Percentiles rank a stretch among this genome's conserved stretches.
These are phyloP conservation scores for Telenomus remus DNA, from an alignment of 1,140 invertebrate genomes.

Conservation along the genomic window DNA sequence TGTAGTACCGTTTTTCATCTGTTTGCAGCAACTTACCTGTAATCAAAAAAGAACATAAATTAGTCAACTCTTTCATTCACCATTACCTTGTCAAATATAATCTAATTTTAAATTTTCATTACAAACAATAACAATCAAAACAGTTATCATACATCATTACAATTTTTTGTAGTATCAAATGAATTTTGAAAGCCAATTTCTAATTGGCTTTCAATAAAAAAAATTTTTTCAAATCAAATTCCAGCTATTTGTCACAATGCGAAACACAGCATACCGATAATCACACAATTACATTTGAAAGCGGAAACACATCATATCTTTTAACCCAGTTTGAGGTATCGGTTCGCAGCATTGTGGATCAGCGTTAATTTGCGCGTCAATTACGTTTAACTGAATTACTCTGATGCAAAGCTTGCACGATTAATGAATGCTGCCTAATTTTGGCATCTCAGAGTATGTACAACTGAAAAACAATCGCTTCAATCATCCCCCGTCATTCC, in stretches of 20 bases:
- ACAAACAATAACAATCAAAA: no score
- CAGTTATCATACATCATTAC: no score
- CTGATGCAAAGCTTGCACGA: conserved; percentile 3
- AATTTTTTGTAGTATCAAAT: no score
- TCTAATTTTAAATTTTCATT: no score
- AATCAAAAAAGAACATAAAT: conserved; percentile 28
- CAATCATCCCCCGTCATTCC: no score
- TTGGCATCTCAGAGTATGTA: not conserved
- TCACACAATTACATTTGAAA: not conserved
- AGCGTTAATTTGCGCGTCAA: conserved; percentile 18
- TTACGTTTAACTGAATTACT: conserved; percentile 9
- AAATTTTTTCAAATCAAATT: no score
- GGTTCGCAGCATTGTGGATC: conserved; percentile 10
- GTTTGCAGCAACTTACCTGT: conserved; percentile 36
- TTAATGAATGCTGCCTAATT: conserved; percentile 1
- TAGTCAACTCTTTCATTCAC: not conserved
- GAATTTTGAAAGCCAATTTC: no score
- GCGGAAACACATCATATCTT: conserved; percentile 5
- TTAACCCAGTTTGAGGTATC: conserved; percentile 13
- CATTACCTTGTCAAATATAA: not conserved
- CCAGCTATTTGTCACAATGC: no score
- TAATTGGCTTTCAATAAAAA: no score
- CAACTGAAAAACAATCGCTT: no score
- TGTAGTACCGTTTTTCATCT: conserved; percentile 14
- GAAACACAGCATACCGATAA: not conserved